Evolutionary conservation across 2,888 invertebrate genomes (phyloP).

Genomic region (Clepsis dumicolana): DNA sequence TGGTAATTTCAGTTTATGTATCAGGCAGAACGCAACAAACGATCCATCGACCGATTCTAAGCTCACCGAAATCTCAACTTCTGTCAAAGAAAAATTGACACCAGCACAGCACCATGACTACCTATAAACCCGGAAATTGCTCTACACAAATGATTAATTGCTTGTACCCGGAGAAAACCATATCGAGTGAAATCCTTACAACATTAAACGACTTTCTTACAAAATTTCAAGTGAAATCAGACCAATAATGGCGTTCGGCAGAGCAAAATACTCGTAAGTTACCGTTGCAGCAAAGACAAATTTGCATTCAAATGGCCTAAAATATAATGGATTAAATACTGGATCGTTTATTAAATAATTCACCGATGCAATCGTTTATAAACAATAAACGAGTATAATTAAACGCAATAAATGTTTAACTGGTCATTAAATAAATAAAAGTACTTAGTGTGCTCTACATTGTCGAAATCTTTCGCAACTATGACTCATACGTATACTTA

Average conservation of each 20-base stretch:
- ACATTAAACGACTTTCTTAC: neutral
- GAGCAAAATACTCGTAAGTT: neutral
- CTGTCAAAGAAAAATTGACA: too few relatives aligned
- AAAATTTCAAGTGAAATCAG: slow-evolving; percentile 1
- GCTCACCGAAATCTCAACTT: too few relatives aligned
- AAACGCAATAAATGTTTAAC: neutral
- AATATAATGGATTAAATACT: neutral
- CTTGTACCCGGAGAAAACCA: too few relatives aligned
- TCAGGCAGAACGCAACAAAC: too few relatives aligned
- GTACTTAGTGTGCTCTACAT: neutral
- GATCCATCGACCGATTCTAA: too few relatives aligned
- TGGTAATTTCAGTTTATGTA: too few relatives aligned
- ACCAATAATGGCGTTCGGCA: neutral
- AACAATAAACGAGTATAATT: neutral
- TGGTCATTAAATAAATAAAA: neutral
- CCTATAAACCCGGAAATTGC: too few relatives aligned
- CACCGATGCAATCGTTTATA: neutral
- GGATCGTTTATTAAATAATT: neutral
- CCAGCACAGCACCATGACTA: too few relatives aligned
- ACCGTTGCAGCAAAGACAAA: neutral
- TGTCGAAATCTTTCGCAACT: neutral
- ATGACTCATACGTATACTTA: too few relatives aligned
- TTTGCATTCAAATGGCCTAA: neutral
- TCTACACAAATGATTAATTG: too few relatives aligned
- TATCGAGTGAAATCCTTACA: neutral